Evolutionary conservation across 1,140 invertebrate genomes (phyloP), one percentile per base, ranked within the genome.

Genomic region (Dinoponera quadriceps): DNA sequence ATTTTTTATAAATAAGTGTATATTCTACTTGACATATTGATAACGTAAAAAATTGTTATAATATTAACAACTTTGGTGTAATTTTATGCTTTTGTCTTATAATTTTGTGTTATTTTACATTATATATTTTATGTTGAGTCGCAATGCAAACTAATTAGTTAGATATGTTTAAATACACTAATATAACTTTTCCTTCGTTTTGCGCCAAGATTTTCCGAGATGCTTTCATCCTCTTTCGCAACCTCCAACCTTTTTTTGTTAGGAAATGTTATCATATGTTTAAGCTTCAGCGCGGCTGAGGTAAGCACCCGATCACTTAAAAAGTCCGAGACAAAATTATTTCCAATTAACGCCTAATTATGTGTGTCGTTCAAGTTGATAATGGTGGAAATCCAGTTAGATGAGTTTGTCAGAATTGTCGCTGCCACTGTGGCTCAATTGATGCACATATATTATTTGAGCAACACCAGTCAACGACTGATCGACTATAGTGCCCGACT

Each of bases 311-410:
- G 0, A 38, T 74, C 14, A 18, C 29, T 29, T 3, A 25, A 2
- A 54, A 20, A 48, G 18, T 2, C 18, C 20, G 3, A 48, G 0
- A 33, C 29, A 33, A 14, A 44, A 48, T 27, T 59, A 0, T 44
- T 57, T 69, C 0, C 3, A 20, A 57, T 38, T 27, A 33, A 33
- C 59, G 44, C 25, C 3, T 49, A 60, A 60, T 16, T 22, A 71
- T 22, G 3, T 29, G 14, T 72, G 57, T 57, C 11, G 44, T 73
- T 73, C 14, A 27, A 81, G 68, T 22, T 81, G 3, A 48, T 69
- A 20, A 27, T 44, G 16, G 11, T 44, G 11, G 44, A 57, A 1
- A 27, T 2, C 68, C 29, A 77, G 1, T 3, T 78, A 2, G 63
- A 68, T 13, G 49, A 68, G 38, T 5, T 44, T 25, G 44, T 78